Percentiles rank a stretch among this genome's conserved stretches.
These are phyloP conservation scores for Pandemis corylana DNA, from an alignment of 2,888 invertebrate genomes.

Conservation along the genomic window DNA sequence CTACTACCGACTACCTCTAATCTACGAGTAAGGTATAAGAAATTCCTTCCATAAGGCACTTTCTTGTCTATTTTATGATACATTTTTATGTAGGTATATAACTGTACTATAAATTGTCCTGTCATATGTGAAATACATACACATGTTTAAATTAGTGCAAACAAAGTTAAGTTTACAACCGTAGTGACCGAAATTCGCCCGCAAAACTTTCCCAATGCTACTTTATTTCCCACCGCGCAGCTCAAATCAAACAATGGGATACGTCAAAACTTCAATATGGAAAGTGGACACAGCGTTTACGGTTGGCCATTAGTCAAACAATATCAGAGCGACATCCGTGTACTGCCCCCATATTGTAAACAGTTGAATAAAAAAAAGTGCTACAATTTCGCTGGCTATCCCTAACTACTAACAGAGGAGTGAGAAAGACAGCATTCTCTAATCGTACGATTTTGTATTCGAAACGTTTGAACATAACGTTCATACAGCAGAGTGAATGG, in stretches of 20 bases:
- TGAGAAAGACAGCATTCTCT: constrained; percentile 29
- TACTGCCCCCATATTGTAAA: constrained; percentile 27
- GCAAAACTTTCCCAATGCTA: constrained; percentile 50
- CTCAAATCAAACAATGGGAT: constrained; percentile 57
- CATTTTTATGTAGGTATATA: neutral
- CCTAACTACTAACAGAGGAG: constrained; percentile 19
- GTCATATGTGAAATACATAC: neutral
- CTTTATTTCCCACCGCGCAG: constrained; percentile 50
- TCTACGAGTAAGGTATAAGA: too few relatives aligned
- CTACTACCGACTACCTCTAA: too few relatives aligned
- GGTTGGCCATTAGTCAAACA: constrained; percentile 69
- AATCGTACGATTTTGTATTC: constrained; percentile 31
- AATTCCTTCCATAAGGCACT: too few relatives aligned
- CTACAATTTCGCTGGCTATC: constrained; percentile 26
- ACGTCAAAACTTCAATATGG: constrained; percentile 66
- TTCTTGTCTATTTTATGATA: neutral
- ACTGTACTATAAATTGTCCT: neutral
- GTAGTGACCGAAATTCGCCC: constrained; percentile 7
- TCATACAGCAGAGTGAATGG: constrained; percentile 52
- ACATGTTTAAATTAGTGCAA: constrained; percentile 6
- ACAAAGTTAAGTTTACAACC: constrained; percentile 11
- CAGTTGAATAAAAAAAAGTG: constrained; percentile 30
- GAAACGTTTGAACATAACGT: constrained; percentile 17
- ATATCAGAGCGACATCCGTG: constrained; percentile 61
- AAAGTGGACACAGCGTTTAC: constrained; percentile 59